A percentile compares a stretch with the other conserved stretches of the same genome.
Evolutionary conservation across 2,888 invertebrate species (phyloP).

Genomic region (Lasioglossum leucozonium): DNA sequence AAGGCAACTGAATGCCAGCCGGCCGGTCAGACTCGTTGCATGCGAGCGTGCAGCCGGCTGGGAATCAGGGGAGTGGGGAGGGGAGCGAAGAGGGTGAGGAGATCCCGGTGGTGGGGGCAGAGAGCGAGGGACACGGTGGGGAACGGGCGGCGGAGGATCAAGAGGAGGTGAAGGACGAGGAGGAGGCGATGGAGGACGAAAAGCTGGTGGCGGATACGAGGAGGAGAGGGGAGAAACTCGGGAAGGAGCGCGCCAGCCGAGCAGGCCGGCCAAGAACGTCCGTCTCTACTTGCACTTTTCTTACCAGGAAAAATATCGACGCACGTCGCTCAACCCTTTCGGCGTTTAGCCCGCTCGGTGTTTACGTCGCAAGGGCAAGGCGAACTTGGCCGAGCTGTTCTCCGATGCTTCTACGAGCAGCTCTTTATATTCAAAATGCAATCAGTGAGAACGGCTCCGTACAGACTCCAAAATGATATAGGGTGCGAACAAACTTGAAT

Average conservation of each 20-base stretch:
- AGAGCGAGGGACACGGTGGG: conserved; percentile 3
- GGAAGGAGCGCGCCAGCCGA: conserved; percentile 51
- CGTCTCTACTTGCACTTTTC: conserved; percentile 69
- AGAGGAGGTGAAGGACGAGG: conserved; percentile 56
- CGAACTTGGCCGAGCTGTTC: background rate
- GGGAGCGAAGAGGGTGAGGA: conserved; percentile 37
- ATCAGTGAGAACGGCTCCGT: background rate
- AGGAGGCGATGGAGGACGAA: conserved; percentile 57
- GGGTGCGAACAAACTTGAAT: too few relatives aligned
- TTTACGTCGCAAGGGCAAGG: background rate
- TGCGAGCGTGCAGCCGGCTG: conserved; percentile 67
- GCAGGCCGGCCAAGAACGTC: conserved; percentile 59
- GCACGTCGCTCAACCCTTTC: background rate
- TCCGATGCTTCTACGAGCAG: background rate
- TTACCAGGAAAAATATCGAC: conserved; percentile 38
- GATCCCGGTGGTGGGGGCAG: background rate
- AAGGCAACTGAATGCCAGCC: conserved; percentile 77
- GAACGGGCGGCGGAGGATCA: conserved; percentile 45
- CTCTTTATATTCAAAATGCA: background rate
- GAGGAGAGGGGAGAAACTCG: conserved; percentile 32
- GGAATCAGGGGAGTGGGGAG: conserved; percentile 34
- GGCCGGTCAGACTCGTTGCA: conserved; percentile 75
- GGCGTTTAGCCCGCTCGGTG: background rate
- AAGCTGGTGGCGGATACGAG: conserved; percentile 20
- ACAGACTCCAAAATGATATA: background rate